phyloP scores from a whole-genome alignment of 1,140 invertebrate species.

The Uloborus diversus region DNA sequence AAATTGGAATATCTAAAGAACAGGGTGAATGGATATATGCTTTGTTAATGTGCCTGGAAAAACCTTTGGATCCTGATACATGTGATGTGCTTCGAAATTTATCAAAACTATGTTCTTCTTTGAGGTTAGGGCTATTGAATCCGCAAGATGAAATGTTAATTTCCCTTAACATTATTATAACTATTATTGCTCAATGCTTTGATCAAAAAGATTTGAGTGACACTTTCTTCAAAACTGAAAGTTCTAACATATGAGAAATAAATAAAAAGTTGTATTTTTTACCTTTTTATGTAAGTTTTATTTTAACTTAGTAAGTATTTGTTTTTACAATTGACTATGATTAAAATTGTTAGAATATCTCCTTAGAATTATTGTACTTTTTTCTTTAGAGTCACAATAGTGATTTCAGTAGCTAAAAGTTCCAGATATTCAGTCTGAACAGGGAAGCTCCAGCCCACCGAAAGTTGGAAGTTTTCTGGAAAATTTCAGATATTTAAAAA shows the following conservation, averaged over 20 bases:
- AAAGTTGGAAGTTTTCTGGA: too few species aligned
- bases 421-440: too few species aligned
- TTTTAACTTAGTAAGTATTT: too few species aligned
- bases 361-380: too few species aligned
- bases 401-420: too few species aligned
- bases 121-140: constrained; percentile 69
- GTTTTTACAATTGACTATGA: too few species aligned
- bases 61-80: constrained; percentile 71
- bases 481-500: too few species aligned
- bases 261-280: too few species aligned
- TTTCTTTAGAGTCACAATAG: too few species aligned
- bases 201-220: constrained; percentile 72
- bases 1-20: not conserved
- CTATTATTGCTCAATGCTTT: constrained; percentile 72
- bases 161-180: constrained; percentile 72
- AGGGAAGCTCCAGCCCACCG: too few species aligned
- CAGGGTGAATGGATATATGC: constrained; percentile 73
- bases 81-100: constrained; percentile 70
- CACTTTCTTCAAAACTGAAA: constrained; percentile 3
- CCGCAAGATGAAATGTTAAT: constrained; percentile 65
- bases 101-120: constrained; percentile 68
- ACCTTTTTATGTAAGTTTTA: too few species aligned
- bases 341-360: too few species aligned
- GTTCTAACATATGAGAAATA: not conserved
- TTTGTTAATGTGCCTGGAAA: constrained; percentile 69